Conservation (phyloP, 1,140 invertebrate species). For the Dendroctonus ponderosae region DNA sequence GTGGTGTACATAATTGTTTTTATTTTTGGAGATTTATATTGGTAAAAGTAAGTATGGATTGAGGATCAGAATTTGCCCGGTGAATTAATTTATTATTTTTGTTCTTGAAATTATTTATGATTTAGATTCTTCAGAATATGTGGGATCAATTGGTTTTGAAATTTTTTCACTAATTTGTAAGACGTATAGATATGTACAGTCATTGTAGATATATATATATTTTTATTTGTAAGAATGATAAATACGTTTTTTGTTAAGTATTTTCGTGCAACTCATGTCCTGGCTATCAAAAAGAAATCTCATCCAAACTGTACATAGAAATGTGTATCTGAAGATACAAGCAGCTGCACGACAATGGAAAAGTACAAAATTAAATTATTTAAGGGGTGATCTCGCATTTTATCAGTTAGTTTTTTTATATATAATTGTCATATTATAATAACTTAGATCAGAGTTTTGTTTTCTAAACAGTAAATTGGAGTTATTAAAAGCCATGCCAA, state of each 20-base stretch:
- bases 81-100: slow-evolving; percentile 27
- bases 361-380: slow-evolving; percentile 46
- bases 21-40: slow-evolving; percentile 35
- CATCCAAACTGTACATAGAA: slow-evolving; percentile 24
- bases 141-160: slow-evolving; percentile 19
- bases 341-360: slow-evolving; percentile 38
- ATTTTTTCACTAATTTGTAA: slow-evolving; percentile 28
- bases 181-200: slow-evolving; percentile 38
- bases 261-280: slow-evolving; percentile 23
- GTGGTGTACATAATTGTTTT: slow-evolving; percentile 39
- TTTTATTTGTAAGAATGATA: slow-evolving; percentile 33
- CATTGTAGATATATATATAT: slow-evolving; percentile 36
- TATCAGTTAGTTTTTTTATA: slow-evolving; percentile 42
- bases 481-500: no score
- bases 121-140: slow-evolving; percentile 21
- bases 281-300: slow-evolving; percentile 27
- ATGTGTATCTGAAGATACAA: slow-evolving; percentile 21
- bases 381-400: slow-evolving; percentile 46
- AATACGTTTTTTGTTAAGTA: slow-evolving; percentile 25
- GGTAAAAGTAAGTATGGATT: slow-evolving; percentile 8
- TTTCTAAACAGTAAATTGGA: slow-evolving; percentile 3
- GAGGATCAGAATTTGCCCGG: slow-evolving; percentile 19
- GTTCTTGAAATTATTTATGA: slow-evolving; percentile 29
- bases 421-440: slow-evolving; percentile 34
- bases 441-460: slow-evolving; percentile 31